Evolutionary conservation across 2,113 vertebrate species (phyloP), one percentile per base, ranked within the genome.

Genomic region (Pampusana beccarii): DNA sequence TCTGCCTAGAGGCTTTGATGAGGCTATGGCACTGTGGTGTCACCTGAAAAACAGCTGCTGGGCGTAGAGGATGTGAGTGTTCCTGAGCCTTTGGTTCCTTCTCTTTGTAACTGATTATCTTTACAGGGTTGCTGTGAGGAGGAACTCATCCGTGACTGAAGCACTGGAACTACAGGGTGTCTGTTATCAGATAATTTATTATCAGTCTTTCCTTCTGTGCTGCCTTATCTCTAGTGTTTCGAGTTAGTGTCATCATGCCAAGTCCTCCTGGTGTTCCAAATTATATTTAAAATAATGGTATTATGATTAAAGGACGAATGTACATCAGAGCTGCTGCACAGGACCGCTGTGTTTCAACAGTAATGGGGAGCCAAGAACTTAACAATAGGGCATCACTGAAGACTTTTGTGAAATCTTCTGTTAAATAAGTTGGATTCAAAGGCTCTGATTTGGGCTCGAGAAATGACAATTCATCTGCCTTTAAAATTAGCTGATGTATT

Each of bases 401-500:
- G 42, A 77, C 38, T 86, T 91, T 57, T 87, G 29, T 83, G 38
- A 60, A 7, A 12, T 50, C 23, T 65, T 86, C 57, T 91, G 31
- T 77, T 90, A 90, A 78, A 38, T 64, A 71, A 44, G 38, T n/a
- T 54, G 13, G n/a, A 82, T 96, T 91, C 23, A 61, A 85, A 79
- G 38, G 36, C 61, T 91, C 36, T 74, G 65, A 60, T 79, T 95
- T 2, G 6, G 71, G 40, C 71, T 80, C 13, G 58, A 82, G 64
- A 80, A 83, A 90, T 72, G 38, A 64, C n/a, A 69, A 24, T 80
- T 88, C 34, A 93, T 93, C 64, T 82, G 66, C 72, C 62, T 88
- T 94, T 88, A 92, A 93, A 95, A 78, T 93, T 74, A 95, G 56
- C 42, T 74, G 54, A 62, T 88, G 53, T 88, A 34, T 96, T 93